Conservation (phyloP, 2,797 vertebrate genomes). For the Trachops cirrhosus region DNA sequence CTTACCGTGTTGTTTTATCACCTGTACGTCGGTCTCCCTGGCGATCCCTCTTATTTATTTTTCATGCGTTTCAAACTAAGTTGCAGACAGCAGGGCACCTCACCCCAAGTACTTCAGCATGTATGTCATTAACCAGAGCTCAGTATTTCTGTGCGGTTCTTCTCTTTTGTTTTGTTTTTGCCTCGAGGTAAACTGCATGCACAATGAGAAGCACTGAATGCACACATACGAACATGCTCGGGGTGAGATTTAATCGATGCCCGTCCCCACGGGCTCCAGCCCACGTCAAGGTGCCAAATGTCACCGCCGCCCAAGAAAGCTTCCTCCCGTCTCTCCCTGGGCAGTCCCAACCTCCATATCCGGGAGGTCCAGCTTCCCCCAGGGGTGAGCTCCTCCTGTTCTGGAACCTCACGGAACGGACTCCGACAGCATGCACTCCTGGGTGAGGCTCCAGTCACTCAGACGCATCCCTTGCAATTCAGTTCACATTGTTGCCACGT, state of each 20-base stretch:
- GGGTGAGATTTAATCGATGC: not conserved
- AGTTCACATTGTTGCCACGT: fast-evolving
- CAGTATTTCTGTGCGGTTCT: fast-evolving
- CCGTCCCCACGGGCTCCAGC: not conserved
- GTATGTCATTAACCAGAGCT: fast-evolving
- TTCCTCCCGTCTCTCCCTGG: not conserved
- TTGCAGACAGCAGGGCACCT: not conserved
- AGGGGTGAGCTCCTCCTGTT: fast-evolving
- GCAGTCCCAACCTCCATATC: not conserved
- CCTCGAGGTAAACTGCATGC: not conserved
- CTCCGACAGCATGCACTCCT: fast-evolving
- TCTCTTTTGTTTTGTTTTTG: not conserved
- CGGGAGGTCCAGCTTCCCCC: not conserved
- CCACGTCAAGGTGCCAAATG: not conserved
- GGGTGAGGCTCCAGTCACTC: not conserved
- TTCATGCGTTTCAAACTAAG: not conserved
- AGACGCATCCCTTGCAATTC: fast-evolving
- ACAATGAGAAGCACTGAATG: fast-evolving
- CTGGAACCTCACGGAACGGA: not conserved
- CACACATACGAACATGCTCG: fast-evolving
- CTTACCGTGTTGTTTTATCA: fast-evolving
- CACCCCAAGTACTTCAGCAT: fast-evolving
- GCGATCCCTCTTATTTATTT: not conserved
- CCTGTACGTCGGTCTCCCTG: fast-evolving
- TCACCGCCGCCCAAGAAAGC: not conserved